Conservation (phyloP, 2,888 invertebrate species). For the Morinoia aosen region DNA sequence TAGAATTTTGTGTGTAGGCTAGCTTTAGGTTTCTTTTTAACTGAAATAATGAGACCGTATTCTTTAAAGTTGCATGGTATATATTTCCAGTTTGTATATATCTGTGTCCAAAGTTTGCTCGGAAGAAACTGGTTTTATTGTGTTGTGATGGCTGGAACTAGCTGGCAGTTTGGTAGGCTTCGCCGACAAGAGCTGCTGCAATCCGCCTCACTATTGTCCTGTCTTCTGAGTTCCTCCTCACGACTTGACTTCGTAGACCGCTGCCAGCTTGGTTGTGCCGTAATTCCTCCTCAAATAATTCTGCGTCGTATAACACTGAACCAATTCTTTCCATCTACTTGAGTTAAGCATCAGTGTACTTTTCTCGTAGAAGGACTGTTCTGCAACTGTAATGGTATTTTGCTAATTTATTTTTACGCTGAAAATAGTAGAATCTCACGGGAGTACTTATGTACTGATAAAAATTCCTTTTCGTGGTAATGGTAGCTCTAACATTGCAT, state of each 20-base stretch:
- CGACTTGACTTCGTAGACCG: neutral
- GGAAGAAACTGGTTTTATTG: neutral
- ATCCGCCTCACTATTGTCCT: neutral
- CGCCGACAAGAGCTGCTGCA: neutral
- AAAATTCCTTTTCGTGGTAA: neutral
- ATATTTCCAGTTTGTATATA: neutral
- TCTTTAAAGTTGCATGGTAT: neutral
- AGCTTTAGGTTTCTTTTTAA: neutral
- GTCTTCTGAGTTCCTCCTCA: neutral
- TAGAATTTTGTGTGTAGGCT: neutral
- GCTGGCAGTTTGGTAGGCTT: neutral
- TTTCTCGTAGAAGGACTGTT: neutral
- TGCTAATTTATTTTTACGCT: neutral
- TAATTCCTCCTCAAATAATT: neutral
- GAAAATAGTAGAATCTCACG: neutral
- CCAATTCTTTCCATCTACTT: neutral
- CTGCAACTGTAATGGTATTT: neutral
- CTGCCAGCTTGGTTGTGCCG: constrained; percentile 1
- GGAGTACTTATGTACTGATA: neutral
- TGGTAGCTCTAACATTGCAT: neutral
- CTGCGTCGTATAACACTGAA: neutral
- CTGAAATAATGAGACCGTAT: neutral
- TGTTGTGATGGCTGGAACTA: neutral
- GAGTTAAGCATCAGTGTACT: neutral
- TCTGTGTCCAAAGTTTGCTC: neutral